phyloP scores from a whole-genome alignment of 2,113 vertebrate species.

The Mungos mungo region DNA sequence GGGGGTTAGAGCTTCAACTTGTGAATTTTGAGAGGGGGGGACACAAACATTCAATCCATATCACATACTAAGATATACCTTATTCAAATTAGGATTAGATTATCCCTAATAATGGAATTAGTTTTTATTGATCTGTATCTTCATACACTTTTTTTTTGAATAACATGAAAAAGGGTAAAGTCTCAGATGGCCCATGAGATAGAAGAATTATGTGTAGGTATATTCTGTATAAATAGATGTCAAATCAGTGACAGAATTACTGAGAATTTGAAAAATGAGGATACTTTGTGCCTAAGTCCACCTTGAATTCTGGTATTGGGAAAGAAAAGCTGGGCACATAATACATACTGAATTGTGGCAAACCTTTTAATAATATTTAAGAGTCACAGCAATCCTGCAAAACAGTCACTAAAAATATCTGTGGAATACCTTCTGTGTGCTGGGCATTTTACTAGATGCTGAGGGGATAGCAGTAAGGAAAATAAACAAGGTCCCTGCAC shows the following conservation, averaged over 20 bases:
- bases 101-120: not conserved
- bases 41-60: not conserved
- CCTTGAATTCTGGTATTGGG: not conserved
- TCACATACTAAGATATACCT: not conserved
- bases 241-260: not conserved
- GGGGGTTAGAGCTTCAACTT: not conserved
- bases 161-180: not conserved
- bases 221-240: not conserved
- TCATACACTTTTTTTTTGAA: not conserved
- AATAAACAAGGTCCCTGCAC: not conserved
- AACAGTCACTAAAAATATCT: not conserved
- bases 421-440: not conserved
- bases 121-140: not conserved
- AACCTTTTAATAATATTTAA: not conserved
- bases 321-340: not conserved
- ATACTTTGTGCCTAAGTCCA: not conserved
- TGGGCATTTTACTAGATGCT: not conserved
- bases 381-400: not conserved
- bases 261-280: slow-evolving; percentile 32
- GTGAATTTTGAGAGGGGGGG: not conserved
- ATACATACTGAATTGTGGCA: not conserved
- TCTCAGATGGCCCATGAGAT: not conserved
- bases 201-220: not conserved
- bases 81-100: not conserved
- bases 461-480: not conserved